A percentile compares a stretch with the other conserved stretches of the same genome.
phyloP scores from a whole-genome alignment of 2,113 vertebrate species.

The Butorides virescens region DNA sequence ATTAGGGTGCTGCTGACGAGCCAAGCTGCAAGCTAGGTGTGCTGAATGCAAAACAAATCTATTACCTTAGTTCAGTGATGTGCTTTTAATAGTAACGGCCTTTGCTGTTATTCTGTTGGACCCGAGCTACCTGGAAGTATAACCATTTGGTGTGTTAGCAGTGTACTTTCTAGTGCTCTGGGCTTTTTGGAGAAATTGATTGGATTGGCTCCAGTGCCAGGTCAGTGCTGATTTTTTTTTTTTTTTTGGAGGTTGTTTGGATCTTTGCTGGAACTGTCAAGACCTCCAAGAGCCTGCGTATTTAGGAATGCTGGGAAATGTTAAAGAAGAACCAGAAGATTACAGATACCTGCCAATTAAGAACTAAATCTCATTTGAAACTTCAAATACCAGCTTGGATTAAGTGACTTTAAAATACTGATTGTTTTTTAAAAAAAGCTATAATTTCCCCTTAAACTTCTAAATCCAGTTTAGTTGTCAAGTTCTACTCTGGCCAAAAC shows the following conservation, averaged over 20 bases:
- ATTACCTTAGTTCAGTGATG: not conserved
- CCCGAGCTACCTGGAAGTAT: not conserved
- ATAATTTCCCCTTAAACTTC: not conserved
- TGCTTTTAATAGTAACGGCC: not conserved
- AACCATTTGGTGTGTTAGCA: not conserved
- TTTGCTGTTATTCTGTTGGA: not conserved
- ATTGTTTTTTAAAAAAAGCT: not conserved
- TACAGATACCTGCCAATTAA: not conserved
- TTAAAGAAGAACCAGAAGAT: not conserved
- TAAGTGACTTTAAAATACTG: not conserved
- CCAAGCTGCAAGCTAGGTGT: not conserved
- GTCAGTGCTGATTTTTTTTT: accelerated
- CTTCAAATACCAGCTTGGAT: not conserved
- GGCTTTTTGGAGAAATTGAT: not conserved
- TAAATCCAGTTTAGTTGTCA: not conserved
- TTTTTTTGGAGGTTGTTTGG: not conserved
- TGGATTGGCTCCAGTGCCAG: not conserved
- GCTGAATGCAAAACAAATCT: not conserved
- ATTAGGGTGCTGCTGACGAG: not conserved
- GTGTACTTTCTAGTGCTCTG: not conserved
- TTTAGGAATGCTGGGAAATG: not conserved
- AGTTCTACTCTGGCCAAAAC: not conserved
- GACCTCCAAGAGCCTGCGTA: not conserved
- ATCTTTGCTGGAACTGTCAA: not conserved
- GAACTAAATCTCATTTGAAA: not conserved